Evolutionary conservation across 1,140 invertebrate species (phyloP).

Genomic region (Calycopis cecrops): DNA sequence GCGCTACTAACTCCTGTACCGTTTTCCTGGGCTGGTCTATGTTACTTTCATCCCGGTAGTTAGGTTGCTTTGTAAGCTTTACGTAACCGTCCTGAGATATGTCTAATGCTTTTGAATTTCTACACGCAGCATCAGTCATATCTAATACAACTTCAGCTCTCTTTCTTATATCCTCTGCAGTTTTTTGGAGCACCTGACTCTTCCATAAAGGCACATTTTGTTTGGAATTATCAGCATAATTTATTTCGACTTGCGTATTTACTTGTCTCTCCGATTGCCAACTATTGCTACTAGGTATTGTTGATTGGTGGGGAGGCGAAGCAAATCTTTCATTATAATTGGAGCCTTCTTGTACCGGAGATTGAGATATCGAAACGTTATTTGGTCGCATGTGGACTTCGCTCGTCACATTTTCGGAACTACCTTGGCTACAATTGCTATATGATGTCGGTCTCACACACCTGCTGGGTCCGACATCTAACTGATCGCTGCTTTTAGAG

Average conservation of each 20-base stretch:
- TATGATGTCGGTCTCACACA: constrained; percentile 38
- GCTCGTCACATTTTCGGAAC: constrained; percentile 61
- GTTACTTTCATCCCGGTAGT: constrained; percentile 40
- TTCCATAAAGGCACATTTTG: constrained; percentile 52
- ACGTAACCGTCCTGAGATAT: constrained; percentile 71
- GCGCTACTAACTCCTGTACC: constrained; percentile 77
- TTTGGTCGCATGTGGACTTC: constrained; percentile 68
- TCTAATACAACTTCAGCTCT: constrained; percentile 55
- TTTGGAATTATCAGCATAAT: background rate
- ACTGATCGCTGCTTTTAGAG: constrained; percentile 61
- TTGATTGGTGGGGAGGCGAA: constrained; percentile 46
- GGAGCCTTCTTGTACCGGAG: constrained; percentile 48
- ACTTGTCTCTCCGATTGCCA: constrained; percentile 38
- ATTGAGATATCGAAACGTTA: constrained; percentile 54
- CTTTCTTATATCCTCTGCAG: constrained; percentile 62
- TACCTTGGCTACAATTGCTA: constrained; percentile 26
- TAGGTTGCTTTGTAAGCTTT: constrained; percentile 57
- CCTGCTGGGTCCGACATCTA: constrained; percentile 52
- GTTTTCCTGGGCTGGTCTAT: constrained; percentile 66
- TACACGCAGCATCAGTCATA: constrained; percentile 47
- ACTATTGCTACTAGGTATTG: constrained; percentile 41
- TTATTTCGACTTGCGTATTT: constrained; percentile 36
- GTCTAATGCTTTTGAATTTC: constrained; percentile 54
- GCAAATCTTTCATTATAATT: constrained; percentile 44
- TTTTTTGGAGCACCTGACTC: constrained; percentile 67